Conservation (phyloP, 2,113 vertebrate species). For the Oncorhynchus nerka region DNA sequence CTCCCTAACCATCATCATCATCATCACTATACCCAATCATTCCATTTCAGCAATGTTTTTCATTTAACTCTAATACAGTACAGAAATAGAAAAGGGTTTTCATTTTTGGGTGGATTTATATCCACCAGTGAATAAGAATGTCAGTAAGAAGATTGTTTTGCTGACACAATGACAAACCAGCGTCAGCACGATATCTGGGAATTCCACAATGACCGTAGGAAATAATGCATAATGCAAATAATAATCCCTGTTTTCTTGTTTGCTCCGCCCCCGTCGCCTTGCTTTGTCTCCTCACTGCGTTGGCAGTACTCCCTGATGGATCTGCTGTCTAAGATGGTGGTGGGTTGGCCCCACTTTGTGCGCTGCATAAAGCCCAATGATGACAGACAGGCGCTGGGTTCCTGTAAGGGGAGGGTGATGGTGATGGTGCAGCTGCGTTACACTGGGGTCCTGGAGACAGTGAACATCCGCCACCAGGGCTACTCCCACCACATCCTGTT, state of each 20-base stretch:
- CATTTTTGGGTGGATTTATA: neutral
- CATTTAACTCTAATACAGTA: neutral
- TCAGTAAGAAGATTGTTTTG: neutral
- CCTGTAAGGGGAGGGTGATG: conserved; percentile 85
- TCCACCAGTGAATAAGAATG: neutral
- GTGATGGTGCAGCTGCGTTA: conserved; percentile 91
- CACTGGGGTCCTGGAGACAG: conserved; percentile 93
- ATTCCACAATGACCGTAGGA: neutral
- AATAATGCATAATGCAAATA: neutral
- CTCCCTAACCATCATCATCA: neutral
- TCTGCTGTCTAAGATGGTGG: conserved; percentile 95
- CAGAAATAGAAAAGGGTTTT: neutral
- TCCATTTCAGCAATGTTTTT: neutral
- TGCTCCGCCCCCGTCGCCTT: neutral
- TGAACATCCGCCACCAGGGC: conserved; percentile 90
- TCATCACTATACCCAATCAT: neutral
- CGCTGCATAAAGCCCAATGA: conserved; percentile 98
- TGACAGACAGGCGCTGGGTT: conserved; percentile 83
- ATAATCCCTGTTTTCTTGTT: conserved; percentile 2
- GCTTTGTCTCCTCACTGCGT: neutral
- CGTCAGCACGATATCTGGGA: neutral
- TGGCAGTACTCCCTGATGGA: conserved; percentile 95
- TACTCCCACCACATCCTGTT: conserved; percentile 96
- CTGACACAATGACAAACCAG: neutral
- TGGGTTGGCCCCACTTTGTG: conserved; percentile 95